phyloP scores from a whole-genome alignment of 2,113 vertebrate species.

The Cavia porcellus region DNA sequence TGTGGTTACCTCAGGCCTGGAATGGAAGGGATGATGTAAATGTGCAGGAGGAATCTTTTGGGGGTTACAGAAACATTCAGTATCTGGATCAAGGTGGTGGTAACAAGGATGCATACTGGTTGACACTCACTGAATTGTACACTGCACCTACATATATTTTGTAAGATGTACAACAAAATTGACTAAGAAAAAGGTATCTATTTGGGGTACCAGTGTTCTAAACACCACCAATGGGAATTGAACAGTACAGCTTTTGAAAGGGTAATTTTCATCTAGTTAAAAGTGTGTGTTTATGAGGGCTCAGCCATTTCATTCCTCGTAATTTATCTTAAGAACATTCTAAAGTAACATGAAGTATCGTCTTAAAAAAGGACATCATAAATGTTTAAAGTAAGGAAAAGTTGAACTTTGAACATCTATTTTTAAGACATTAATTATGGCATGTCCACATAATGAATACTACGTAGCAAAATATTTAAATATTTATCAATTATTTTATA shows the following conservation, averaged over 20 bases:
- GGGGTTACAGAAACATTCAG: not conserved
- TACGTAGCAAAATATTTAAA: not conserved
- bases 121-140: not conserved
- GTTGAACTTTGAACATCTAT: not conserved
- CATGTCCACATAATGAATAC: not conserved
- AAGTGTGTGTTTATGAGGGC: not conserved
- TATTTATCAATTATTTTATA: constrained; percentile 20
- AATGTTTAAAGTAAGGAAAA: constrained; percentile 22
- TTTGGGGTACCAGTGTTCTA: not conserved
- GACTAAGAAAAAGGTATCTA: constrained; percentile 8
- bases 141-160: not conserved
- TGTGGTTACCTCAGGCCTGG: not conserved
- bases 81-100: not conserved
- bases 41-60: not conserved
- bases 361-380: not conserved
- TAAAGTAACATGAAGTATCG: not conserved
- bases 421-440: constrained; percentile 22
- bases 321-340: constrained; percentile 14
- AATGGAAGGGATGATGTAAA: not conserved
- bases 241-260: not conserved
- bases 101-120: not conserved
- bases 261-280: constrained; percentile 28
- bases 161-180: not conserved
- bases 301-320: not conserved
- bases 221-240: not conserved